Evolutionary conservation across 2,113 vertebrate genomes (phyloP), one percentile per base, ranked within the genome.

Genomic region (Reinhardtius hippoglossoides): DNA sequence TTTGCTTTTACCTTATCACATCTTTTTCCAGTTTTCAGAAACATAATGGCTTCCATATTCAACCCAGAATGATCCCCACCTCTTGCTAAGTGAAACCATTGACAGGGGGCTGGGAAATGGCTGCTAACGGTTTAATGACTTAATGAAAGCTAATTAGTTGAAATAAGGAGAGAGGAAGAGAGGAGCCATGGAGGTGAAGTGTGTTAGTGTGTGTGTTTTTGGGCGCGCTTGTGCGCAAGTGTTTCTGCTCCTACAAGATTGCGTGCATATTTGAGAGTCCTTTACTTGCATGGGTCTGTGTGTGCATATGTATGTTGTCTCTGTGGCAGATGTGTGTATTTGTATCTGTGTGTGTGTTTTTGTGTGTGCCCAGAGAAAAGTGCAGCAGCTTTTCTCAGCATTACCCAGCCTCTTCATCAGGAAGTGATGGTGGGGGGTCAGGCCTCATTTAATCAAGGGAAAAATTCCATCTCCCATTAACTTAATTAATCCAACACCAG

Each of bases 391-490:
- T 85, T 71, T 82, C 71, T 87, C 80, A 71, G 62, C 71, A 70
- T 75, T 69, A 76, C 63, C 48, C 72, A 59, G 62, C 60, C 82
- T 89, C 76, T 83, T 87, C 81, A 83, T 89, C 80, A 83, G 71
- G 75, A 85, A 67, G 81, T 84, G 56, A 76, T 73, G 74, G 74
- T 72, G 73, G 79, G 80, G 79, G 88, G 82, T 91, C 78, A 87
- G 83, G 87, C 87, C 83, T 91, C 88, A 88, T 90, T 94, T 92
- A 92, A 92, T 92, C 88, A 93, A 86, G 87, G 70, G 81, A 83
- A 91, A 91, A 91, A 91, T 86, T 90, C 76, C 68, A 81, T 92
- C 84, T 92, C 81, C 91, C 90, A 92, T 94, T 93, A 92, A 89
- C 83, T 85, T 92, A 93, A 94, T 94, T 92, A 88, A 86, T 87